Evolutionary conservation across 2,888 invertebrate genomes (phyloP), one percentile per base, ranked within the genome.

Genomic region (Gari tellinella): DNA sequence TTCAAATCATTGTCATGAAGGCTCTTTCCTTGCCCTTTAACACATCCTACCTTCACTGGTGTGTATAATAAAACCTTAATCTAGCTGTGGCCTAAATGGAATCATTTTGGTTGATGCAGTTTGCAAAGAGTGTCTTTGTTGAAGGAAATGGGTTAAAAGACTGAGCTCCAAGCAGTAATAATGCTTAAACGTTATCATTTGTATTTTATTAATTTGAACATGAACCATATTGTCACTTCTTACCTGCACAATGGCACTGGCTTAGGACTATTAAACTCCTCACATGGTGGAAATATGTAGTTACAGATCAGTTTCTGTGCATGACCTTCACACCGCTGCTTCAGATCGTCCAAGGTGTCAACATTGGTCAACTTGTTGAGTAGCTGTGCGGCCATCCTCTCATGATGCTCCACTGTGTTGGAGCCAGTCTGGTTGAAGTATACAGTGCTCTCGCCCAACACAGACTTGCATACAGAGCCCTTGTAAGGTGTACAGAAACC

Each of bases 301-400:
- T 96, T 95, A 92, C 98, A 98, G 17, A 98, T 93, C 90, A 98
- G 94, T 94, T 96, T 94, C 93, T 97, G 97, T 52, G 98, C 98
- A 68, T 96, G 96, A 80, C 94, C 95, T 69, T 96, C 94, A 92
- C 98, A 98, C 37, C 75, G 58, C 46, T 74, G 67, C 45, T 62
- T 55, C 5, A 77, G 23, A 10, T 51, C 53, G 17, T 57, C 26
- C 31, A 66, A 68, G 37, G 72, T 78, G 46, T 70, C 68, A 10
- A 60, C 65, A 37, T 37, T 65, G 21, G 72, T 51, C 65, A 86
- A 80, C 43, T 83, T 81, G 12, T 80, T 65, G 45, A 85, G 68
- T 25, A 87, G 78, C n/a, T 69, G 78, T 19, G 57, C 61, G 21
- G 83, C 84, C 58, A 73, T 76, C 25, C 55, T 53, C 60, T 88